Evolutionary conservation across 2,113 vertebrate genomes (phyloP).

Genomic region (Phycodurus eques): DNA sequence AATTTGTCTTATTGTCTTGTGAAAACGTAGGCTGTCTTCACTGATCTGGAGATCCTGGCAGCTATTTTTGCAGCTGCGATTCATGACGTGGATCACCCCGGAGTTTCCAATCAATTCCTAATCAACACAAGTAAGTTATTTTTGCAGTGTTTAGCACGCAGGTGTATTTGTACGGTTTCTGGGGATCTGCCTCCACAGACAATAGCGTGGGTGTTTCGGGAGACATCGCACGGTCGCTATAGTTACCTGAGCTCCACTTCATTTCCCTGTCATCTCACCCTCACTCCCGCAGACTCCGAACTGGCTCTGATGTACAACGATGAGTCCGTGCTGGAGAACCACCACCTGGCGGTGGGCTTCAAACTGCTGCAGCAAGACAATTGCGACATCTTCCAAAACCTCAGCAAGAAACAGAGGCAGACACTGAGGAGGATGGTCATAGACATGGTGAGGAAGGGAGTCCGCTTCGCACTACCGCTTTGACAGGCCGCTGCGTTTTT

Average conservation of each 20-base stretch:
- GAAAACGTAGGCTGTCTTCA: slow-evolving; percentile 87
- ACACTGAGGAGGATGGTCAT: slow-evolving; percentile 95
- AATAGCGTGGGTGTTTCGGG: slow-evolving; percentile 9
- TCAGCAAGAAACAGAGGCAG: slow-evolving; percentile 93
- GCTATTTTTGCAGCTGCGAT: slow-evolving; percentile 97
- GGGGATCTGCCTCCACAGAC: slow-evolving; percentile 10
- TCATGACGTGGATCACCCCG: slow-evolving; percentile 97
- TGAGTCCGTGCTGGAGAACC: slow-evolving; percentile 96
- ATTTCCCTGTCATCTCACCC: slow-evolving; percentile 21
- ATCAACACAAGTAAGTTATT: slow-evolving; percentile 94
- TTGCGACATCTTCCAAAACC: slow-evolving; percentile 98
- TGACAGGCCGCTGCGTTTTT: neutral
- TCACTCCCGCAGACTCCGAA: slow-evolving; percentile 82
- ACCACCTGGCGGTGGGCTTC: slow-evolving; percentile 96
- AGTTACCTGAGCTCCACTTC: slow-evolving; percentile 30
- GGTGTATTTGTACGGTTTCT: slow-evolving; percentile 4
- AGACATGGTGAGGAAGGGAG: slow-evolving; percentile 83
- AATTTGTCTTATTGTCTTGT: slow-evolving; percentile 11
- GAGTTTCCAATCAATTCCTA: slow-evolving; percentile 98
- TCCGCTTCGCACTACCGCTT: no score
- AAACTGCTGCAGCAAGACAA: slow-evolving; percentile 95
- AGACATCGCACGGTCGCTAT: slow-evolving; percentile 17
- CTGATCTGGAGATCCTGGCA: slow-evolving; percentile 94
- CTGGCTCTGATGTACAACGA: slow-evolving; percentile 98
- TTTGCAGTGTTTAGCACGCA: slow-evolving; percentile 11